Conservation (phyloP, 2,797 vertebrate species). For the Petrocephalus sullivani region DNA sequence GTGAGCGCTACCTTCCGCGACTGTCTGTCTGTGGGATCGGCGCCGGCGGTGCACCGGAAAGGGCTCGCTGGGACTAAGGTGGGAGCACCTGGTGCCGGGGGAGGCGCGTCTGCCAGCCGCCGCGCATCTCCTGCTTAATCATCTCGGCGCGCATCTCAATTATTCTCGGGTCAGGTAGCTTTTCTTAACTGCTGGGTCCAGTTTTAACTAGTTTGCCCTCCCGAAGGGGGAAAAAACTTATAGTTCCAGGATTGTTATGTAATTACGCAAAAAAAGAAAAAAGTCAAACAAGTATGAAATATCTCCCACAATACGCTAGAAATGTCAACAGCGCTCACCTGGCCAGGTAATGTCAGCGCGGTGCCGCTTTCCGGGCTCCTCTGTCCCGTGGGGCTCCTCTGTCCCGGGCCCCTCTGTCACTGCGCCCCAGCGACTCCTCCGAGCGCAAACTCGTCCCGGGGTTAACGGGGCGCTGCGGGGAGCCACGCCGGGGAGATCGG, state of each 20-base stretch:
- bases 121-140: slow-evolving; percentile 58
- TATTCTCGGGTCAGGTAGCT: slow-evolving; percentile 56
- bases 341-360: background rate
- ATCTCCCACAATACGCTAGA: slow-evolving; percentile 13
- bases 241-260: background rate
- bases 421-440: background rate
- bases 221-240: background rate
- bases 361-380: background rate
- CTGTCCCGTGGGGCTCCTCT: background rate
- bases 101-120: slow-evolving; percentile 41
- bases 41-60: background rate
- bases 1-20: slow-evolving; percentile 14
- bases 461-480: background rate
- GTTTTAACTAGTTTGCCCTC: slow-evolving; percentile 54
- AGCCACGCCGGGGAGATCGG: background rate
- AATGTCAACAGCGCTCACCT: slow-evolving; percentile 7
- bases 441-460: background rate
- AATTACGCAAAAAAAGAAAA: slow-evolving; percentile 16
- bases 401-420: background rate
- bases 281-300: slow-evolving; percentile 1
- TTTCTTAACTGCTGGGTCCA: slow-evolving; percentile 44
- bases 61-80: slow-evolving; percentile 8
- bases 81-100: slow-evolving; percentile 43
- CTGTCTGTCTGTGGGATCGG: slow-evolving; percentile 28
- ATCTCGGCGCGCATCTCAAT: slow-evolving; percentile 55